phyloP scores from a whole-genome alignment of 2,888 invertebrate genomes.

The Syrphus vitripennis region DNA sequence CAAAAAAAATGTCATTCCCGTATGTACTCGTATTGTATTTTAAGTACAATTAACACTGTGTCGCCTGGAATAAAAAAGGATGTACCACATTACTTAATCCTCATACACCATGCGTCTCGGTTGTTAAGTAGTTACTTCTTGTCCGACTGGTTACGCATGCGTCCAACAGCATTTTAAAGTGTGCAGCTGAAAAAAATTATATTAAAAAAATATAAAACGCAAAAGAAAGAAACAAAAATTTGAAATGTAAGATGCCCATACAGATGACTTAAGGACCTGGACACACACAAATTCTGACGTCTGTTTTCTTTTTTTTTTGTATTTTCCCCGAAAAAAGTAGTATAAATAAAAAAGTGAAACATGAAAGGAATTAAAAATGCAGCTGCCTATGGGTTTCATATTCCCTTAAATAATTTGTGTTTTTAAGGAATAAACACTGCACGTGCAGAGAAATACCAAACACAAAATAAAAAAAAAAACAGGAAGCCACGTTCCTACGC shows the following conservation, averaged over 20 bases:
- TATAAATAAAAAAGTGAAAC: slow-evolving; percentile 49
- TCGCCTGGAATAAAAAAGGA: slow-evolving; percentile 18
- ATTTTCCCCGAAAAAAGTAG: neutral
- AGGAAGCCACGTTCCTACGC: slow-evolving; percentile 67
- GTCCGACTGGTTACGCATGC: slow-evolving; percentile 26
- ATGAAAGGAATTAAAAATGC: slow-evolving; percentile 68
- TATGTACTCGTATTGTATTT: neutral
- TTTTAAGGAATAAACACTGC: slow-evolving; percentile 40
- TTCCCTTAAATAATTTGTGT: slow-evolving; percentile 15
- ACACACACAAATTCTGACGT: slow-evolving; percentile 50
- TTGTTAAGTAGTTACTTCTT: slow-evolving; percentile 10
- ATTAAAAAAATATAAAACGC: neutral
- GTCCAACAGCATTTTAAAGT: slow-evolving; percentile 7
- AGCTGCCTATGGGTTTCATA: slow-evolving; percentile 67
- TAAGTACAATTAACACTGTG: neutral
- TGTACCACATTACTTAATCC: slow-evolving; percentile 39
- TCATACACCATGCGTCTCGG: slow-evolving; percentile 8
- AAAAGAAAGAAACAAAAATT: slow-evolving; percentile 25
- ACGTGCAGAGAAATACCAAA: slow-evolving; percentile 44
- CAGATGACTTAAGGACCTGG: slow-evolving; percentile 66
- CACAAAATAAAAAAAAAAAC: slow-evolving; percentile 2
- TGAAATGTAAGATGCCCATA: slow-evolving; percentile 63
- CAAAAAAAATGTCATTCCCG: neutral
- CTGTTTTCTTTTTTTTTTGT: slow-evolving; percentile 19
- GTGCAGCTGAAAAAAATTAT: slow-evolving; percentile 61